These are phyloP conservation scores for Strongylocentrotus purpuratus DNA, from an alignment of 35 echinoderm and acorn worm genomes.

Conservation along the genomic window DNA sequence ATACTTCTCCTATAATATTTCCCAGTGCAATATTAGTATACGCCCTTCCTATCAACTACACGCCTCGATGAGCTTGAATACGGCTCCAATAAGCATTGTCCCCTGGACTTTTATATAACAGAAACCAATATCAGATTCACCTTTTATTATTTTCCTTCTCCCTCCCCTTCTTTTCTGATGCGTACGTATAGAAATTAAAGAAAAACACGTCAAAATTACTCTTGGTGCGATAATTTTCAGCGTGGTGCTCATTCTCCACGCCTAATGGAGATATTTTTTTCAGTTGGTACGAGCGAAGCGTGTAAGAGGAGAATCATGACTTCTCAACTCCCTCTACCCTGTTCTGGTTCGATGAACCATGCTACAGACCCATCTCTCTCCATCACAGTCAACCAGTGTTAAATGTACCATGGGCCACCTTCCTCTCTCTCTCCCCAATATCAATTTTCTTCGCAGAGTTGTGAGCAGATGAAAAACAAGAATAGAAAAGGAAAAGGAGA, in stretches of 20 bases:
- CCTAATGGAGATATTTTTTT: constrained; percentile 32
- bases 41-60: background rate
- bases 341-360: constrained; percentile 33
- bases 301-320: constrained; percentile 27
- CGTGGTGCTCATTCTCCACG: constrained; percentile 39
- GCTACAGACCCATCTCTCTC: background rate
- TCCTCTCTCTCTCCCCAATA: constrained; percentile 12
- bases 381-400: constrained; percentile 13
- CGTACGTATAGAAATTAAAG: constrained; percentile 15
- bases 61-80: background rate
- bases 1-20: background rate
- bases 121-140: constrained; percentile 17
- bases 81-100: constrained; percentile 9
- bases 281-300: constrained; percentile 9
- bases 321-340: constrained; percentile 9
- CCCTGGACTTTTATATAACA: constrained; percentile 17
- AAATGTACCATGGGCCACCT: constrained; percentile 15
- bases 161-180: background rate
- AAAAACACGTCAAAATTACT: constrained; percentile 37
- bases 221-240: constrained; percentile 35
- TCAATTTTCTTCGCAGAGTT: constrained; percentile 23
- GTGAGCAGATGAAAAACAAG: constrained; percentile 34
- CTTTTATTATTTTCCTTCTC: background rate
- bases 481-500: background rate
- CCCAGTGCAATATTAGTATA: background rate